Evolutionary conservation across 2,113 vertebrate species (phyloP).

Genomic region (Arvicanthis niloticus): DNA sequence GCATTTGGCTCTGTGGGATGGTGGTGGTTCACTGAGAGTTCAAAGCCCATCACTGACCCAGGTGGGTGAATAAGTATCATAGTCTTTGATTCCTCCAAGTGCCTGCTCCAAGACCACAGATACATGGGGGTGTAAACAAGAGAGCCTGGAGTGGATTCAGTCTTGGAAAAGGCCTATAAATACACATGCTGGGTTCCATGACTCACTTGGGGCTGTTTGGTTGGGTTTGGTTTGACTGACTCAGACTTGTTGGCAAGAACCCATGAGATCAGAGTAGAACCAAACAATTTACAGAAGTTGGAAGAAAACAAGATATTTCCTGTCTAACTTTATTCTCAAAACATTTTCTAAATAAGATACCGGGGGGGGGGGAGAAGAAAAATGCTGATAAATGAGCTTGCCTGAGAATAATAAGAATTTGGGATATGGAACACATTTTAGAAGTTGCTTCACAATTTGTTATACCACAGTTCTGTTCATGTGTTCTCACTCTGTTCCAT

Average conservation of each 20-base stretch:
- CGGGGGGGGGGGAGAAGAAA: neutral
- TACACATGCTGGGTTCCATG: constrained; percentile 67
- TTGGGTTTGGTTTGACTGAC: constrained; percentile 54
- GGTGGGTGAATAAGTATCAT: constrained; percentile 57
- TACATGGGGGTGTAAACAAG: constrained; percentile 70
- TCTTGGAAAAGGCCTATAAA: constrained; percentile 70
- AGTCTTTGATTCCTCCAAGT: constrained; percentile 46
- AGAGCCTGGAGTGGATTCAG: constrained; percentile 66
- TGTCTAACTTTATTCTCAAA: constrained; percentile 46
- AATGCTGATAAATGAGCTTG: neutral
- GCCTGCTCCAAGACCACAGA: constrained; percentile 51
- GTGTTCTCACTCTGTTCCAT: neutral
- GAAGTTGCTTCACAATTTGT: neutral
- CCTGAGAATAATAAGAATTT: neutral
- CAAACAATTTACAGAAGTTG: constrained; percentile 59
- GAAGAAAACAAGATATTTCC: constrained; percentile 33
- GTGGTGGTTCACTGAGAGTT: constrained; percentile 74
- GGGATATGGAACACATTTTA: neutral
- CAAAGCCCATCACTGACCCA: constrained; percentile 60
- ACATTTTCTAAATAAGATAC: constrained; percentile 27
- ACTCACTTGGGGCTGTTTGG: constrained; percentile 60
- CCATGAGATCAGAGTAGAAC: constrained; percentile 31
- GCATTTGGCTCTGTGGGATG: constrained; percentile 50
- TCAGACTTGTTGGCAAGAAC: constrained; percentile 71
- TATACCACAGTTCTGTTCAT: neutral